These are phyloP conservation scores for Colletes gigas DNA, from an alignment of 1,140 invertebrate genomes.

Conservation along the genomic window DNA sequence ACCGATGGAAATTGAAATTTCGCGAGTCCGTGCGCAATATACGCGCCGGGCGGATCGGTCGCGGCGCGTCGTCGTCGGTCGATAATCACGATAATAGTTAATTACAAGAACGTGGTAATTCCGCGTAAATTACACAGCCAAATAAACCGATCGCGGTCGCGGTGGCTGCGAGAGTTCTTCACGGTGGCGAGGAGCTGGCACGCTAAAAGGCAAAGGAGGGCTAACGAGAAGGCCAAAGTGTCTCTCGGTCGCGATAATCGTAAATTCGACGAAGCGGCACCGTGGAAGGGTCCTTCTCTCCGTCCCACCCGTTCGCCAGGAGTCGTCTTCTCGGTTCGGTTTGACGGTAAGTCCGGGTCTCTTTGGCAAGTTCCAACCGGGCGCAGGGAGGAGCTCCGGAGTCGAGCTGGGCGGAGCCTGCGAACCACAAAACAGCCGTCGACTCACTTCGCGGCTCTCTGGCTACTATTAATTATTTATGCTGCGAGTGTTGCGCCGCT, in stretches of 20 bases:
- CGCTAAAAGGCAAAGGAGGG: conserved; percentile 2
- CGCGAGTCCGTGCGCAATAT: conserved; percentile 18
- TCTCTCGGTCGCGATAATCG: conserved; percentile 33
- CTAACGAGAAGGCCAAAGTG: conserved; percentile 16
- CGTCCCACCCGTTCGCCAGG: conserved; percentile 23
- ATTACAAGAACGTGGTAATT: conserved; percentile 56
- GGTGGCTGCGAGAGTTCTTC: neutral
- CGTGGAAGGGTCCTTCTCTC: neutral
- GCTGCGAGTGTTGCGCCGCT: conserved; percentile 75
- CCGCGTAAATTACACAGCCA: conserved; percentile 49
- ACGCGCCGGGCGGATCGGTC: conserved; percentile 32
- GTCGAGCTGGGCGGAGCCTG: conserved; percentile 80
- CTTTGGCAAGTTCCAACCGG: conserved; percentile 52
- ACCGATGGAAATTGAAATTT: conserved; percentile 51
- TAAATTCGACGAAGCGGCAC: conserved; percentile 22
- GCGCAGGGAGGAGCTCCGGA: conserved; percentile 79
- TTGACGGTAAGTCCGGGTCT: conserved; percentile 44
- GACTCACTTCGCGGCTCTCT: conserved; percentile 74
- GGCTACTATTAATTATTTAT: conserved; percentile 82
- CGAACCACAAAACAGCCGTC: conserved; percentile 78
- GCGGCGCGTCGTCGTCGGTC: conserved; percentile 34
- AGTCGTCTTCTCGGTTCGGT: conserved; percentile 51
- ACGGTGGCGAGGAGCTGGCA: neutral
- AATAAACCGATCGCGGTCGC: conserved; percentile 21
- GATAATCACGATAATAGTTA: conserved; percentile 57